A percentile compares a stretch with the other conserved stretches of the same genome.
These are phyloP conservation scores for Calidris pygmaea DNA, from an alignment of 2,113 vertebrate genomes.

Conservation along the genomic window DNA sequence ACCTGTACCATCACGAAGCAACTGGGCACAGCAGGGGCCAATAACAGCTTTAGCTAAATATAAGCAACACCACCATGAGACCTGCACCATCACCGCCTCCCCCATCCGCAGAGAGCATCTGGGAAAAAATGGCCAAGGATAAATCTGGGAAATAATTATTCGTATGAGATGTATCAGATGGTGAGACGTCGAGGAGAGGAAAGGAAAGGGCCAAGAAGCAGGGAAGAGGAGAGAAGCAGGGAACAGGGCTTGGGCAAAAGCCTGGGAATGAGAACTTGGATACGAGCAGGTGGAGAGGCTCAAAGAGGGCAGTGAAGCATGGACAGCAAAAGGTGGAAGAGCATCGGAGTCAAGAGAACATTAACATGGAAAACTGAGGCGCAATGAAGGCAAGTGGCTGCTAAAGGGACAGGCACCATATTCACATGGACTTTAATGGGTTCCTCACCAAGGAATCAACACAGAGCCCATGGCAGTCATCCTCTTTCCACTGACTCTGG, in stretches of 20 bases:
- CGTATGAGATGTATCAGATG: neutral
- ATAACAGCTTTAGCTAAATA: neutral
- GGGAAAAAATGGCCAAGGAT: neutral
- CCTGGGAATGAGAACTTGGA: neutral
- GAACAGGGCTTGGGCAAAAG: neutral
- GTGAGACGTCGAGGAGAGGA: neutral
- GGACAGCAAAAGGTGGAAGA: neutral
- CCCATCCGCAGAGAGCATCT: rapidly evolving
- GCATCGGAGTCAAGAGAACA: neutral
- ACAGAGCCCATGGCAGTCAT: neutral
- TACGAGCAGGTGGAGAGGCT: neutral
- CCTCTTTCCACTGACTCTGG: neutral
- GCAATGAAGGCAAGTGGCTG: neutral
- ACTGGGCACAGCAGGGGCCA: neutral
- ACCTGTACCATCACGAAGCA: neutral
- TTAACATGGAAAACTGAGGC: neutral
- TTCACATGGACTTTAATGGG: neutral
- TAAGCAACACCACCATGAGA: rapidly evolving
- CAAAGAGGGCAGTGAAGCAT: rapidly evolving
- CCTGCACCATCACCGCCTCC: neutral
- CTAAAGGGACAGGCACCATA: neutral
- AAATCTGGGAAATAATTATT: neutral
- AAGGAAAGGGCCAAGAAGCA: neutral
- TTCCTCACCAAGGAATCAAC: neutral
- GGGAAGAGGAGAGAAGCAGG: neutral